Evolutionary conservation across 1,140 invertebrate species (phyloP).

Genomic region (Halesus radiatus): DNA sequence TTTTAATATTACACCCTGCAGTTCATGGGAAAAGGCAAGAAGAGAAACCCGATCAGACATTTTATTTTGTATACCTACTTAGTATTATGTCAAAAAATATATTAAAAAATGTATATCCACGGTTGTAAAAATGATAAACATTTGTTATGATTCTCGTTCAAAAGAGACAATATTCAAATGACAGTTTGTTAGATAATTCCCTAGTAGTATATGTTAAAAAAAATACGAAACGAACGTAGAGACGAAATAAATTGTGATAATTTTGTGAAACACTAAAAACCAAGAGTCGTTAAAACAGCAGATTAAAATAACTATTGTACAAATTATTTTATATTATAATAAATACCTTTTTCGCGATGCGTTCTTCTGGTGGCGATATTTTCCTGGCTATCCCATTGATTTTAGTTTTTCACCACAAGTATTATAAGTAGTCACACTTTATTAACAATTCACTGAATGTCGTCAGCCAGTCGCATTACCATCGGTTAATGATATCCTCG

Average conservation of each 20-base stretch:
- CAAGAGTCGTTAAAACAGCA: background rate
- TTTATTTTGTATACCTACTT: no score
- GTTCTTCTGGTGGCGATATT: background rate
- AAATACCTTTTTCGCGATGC: background rate
- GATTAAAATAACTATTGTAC: background rate
- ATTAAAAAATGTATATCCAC: no score
- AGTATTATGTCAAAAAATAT: no score
- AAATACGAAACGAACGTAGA: background rate
- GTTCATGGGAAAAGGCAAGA: no score
- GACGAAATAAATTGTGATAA: no score
- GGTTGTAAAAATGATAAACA: no score
- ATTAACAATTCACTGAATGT: conserved; percentile 15
- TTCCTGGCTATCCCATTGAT: conserved; percentile 17
- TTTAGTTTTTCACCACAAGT: background rate
- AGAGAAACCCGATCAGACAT: no score
- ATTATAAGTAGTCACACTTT: conserved; percentile 8
- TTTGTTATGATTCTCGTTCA: no score
- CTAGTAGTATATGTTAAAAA: background rate
- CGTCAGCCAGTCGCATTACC: conserved; percentile 4
- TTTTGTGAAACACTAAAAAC: no score
- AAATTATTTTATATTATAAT: background rate
- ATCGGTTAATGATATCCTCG: background rate
- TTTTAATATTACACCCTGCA: no score
- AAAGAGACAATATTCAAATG: no score
- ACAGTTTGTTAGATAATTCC: no score